Percentiles rank a stretch among this genome's conserved stretches.
Conservation (phyloP, 2,797 vertebrate genomes). For the Mus spretus region DNA sequence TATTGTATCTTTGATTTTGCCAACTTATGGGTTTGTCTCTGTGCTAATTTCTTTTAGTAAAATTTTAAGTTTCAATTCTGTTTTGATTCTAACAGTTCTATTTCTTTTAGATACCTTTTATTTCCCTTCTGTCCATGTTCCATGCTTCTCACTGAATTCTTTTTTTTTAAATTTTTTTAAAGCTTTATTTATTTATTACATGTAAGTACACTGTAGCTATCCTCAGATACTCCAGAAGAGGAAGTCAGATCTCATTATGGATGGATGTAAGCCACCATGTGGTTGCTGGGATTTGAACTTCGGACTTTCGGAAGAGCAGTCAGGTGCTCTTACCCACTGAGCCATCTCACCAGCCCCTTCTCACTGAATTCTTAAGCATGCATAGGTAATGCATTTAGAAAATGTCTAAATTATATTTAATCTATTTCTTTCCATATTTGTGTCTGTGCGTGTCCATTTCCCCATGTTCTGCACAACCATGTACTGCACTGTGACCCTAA, state of each 20-base stretch:
- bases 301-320: too few species aligned
- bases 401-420: background rate
- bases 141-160: background rate
- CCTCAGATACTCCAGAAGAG: too few species aligned
- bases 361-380: background rate
- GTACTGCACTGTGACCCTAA: background rate
- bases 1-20: background rate
- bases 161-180: too few species aligned
- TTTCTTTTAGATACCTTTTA: background rate
- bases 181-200: too few species aligned
- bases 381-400: background rate
- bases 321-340: too few species aligned
- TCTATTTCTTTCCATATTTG: background rate
- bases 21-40: background rate
- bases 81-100: background rate
- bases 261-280: too few species aligned
- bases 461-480: background rate
- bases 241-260: too few species aligned
- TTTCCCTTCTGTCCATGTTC: background rate
- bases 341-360: too few species aligned
- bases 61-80: conserved; percentile 9
- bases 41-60: conserved; percentile 10
- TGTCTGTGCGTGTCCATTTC: background rate
- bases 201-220: too few species aligned
- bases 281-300: too few species aligned